A percentile compares a stretch with the other conserved stretches of the same genome.
Evolutionary conservation across 2,888 invertebrate species (phyloP).

Genomic region (Hipparchia sbordonii): DNA sequence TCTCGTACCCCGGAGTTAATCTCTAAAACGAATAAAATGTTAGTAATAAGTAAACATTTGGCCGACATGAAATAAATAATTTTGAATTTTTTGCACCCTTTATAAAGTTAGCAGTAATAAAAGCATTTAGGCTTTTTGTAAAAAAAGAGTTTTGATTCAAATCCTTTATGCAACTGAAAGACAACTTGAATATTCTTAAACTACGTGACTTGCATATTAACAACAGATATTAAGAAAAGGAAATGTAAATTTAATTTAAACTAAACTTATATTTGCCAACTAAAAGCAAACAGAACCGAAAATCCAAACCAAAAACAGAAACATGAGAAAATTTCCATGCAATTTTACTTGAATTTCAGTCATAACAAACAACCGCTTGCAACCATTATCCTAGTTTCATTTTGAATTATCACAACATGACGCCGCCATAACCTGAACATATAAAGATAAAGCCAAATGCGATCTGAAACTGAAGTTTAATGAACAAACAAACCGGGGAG

Average conservation of each 20-base stretch:
- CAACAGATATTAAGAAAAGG: background rate
- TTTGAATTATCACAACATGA: constrained; percentile 23
- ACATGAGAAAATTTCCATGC: constrained; percentile 15
- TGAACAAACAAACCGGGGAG: constrained; percentile 14
- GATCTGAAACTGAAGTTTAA: constrained; percentile 19
- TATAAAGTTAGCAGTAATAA: no score
- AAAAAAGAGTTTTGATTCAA: no score
- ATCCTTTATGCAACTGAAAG: no score
- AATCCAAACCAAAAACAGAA: constrained; percentile 20
- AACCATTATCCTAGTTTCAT: constrained; percentile 15
- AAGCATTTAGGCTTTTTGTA: no score
- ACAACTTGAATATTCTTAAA: background rate
- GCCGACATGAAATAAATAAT: no score
- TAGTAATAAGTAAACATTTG: no score
- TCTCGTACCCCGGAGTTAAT: no score
- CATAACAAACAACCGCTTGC: constrained; percentile 22
- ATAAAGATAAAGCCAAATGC: constrained; percentile 24
- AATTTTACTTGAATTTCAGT: constrained; percentile 13
- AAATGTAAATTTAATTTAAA: background rate
- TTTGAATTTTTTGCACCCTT: no score
- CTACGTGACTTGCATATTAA: background rate
- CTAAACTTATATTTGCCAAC: background rate
- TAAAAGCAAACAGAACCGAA: constrained; percentile 13
- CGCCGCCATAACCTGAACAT: constrained; percentile 17
- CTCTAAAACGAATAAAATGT: no score